Evolutionary conservation across 2,888 invertebrate genomes (phyloP).

Genomic region (Eilema caniola): DNA sequence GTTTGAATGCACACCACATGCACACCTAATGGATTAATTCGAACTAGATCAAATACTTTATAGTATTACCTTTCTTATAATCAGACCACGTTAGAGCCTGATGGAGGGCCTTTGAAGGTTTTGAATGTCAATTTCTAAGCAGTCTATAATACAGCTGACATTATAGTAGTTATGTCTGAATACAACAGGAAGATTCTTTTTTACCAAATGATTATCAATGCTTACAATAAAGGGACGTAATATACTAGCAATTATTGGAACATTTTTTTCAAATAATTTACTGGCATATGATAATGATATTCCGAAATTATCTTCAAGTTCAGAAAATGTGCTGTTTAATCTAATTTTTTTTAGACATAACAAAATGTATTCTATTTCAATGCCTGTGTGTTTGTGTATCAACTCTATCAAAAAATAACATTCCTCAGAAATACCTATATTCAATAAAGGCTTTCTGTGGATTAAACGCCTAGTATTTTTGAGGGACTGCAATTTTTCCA

Average conservation of each 20-base stretch:
- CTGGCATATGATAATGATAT: neutral
- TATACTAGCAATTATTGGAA: constrained; percentile 5
- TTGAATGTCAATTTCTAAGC: constrained; percentile 63
- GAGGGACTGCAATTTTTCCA: too few relatives aligned
- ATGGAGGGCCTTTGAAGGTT: constrained; percentile 57
- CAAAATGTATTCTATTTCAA: neutral
- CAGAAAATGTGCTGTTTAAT: too few relatives aligned
- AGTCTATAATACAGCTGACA: constrained; percentile 61
- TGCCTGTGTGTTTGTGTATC: neutral
- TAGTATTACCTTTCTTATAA: constrained; percentile 54
- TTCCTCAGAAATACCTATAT: neutral
- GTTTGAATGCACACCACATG: too few relatives aligned
- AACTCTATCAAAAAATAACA: neutral
- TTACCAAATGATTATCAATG: constrained; percentile 16
- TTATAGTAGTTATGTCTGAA: constrained; percentile 53
- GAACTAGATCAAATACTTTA: constrained; percentile 53
- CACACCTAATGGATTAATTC: too few relatives aligned
- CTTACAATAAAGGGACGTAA: neutral
- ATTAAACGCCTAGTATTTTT: too few relatives aligned
- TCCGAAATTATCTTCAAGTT: too few relatives aligned
- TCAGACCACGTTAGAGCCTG: constrained; percentile 64
- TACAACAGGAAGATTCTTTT: constrained; percentile 45
- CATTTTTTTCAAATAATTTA: neutral
- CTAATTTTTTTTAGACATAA: constrained; percentile 3
- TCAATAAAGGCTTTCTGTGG: too few relatives aligned